A percentile compares a stretch with the other conserved stretches of the same genome.
phyloP scores from a whole-genome alignment of 2,888 invertebrate species.

The Apodemia hepburni region DNA sequence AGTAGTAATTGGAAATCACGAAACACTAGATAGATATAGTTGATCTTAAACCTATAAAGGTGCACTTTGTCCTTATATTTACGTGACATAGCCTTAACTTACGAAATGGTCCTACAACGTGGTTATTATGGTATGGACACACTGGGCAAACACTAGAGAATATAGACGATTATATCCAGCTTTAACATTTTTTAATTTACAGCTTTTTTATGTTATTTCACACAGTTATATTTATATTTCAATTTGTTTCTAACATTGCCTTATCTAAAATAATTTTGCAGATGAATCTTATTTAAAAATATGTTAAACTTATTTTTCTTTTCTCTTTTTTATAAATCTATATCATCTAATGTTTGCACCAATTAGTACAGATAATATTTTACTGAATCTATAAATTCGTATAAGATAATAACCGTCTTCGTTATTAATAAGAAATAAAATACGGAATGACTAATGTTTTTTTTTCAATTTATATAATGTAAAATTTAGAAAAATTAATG shows the following conservation, averaged over 20 bases:
- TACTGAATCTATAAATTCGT: slow-evolving; percentile 33
- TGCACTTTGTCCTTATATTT: slow-evolving; percentile 42
- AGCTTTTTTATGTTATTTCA: no score
- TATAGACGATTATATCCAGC: neutral
- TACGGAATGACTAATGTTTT: neutral
- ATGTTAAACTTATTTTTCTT: no score
- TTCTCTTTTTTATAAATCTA: no score
- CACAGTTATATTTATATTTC: no score
- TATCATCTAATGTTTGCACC: neutral
- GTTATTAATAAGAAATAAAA: slow-evolving; percentile 9
- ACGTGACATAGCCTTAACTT: slow-evolving; percentile 37
- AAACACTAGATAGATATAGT: slow-evolving; percentile 9
- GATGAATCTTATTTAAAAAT: no score
- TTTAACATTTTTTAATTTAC: no score
- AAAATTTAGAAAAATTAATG: no score
- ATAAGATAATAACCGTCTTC: slow-evolving; percentile 12
- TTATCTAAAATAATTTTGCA: no score
- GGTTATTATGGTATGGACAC: slow-evolving; percentile 29
- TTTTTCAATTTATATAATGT: no score
- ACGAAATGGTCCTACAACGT: slow-evolving; percentile 42
- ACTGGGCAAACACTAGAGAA: slow-evolving; percentile 12
- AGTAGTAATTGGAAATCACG: neutral
- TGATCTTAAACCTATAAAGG: slow-evolving; percentile 39
- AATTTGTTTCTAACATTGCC: no score
- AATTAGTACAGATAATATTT: neutral